Base-by-base conservation (phyloP, 2,797 vertebrate species). In the Artibeus jamaicensis region DNA sequence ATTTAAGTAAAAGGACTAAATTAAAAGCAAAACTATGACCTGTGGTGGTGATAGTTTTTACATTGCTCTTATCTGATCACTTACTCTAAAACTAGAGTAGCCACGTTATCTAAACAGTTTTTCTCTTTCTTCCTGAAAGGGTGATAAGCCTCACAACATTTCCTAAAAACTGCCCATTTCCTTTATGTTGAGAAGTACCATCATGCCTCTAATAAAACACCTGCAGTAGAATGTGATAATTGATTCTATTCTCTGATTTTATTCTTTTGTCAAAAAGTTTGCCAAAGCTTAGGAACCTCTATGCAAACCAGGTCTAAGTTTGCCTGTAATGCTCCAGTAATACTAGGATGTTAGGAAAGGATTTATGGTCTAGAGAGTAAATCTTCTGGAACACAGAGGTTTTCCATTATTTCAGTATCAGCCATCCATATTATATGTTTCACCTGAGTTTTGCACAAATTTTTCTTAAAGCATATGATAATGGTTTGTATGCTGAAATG, bases 221-320 rank as follows among this genome's bases (percentile, higher is more conserved):
- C 39, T 42, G 19, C 84, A 88, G 32, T 22, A 67, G 50, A 48
- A 74, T 12, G 44, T 59, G 91, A 76, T 62, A 84, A 83, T 68
- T 42, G 62, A 89, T 37, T 62, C n/a, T 44, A 59, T 57, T 37
- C 77, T 84, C 32, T 70, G 55, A 96, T 86, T 92, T 78, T 59
- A 46, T 71, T 89, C 81, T 91, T 59, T 92, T 87, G 59, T 91
- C 84, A 91, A 91, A 95, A 95, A 81, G 16, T 85, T 90, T 86
- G 22, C 57, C 68, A 95, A 89, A 96, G n/a, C 18, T 91, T 67
- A 26, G 37, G 50, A 86, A 94, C 9, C 53, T 86, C 82, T 93
- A 73, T 14, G 9, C 57, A 62, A 95, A 83, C 18, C 24, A 77
- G 39, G 70, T 79, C 39, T n/a, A 91, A 53, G 6, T 53, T 62